Evolutionary conservation across 2,797 vertebrate species (phyloP).

Genomic region (Centropyge bicolor): DNA sequence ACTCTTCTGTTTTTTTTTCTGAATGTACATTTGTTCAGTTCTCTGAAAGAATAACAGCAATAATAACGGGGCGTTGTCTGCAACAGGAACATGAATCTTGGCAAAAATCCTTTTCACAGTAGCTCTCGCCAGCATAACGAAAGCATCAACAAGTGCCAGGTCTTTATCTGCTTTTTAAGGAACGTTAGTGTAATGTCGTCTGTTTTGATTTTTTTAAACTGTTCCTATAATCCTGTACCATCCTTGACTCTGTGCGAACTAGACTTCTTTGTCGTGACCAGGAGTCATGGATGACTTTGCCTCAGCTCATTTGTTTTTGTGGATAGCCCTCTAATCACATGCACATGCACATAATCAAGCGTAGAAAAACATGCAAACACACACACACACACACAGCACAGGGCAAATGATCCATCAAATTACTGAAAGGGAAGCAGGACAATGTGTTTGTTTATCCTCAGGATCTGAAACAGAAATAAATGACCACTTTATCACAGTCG

Average conservation of each 20-base stretch:
- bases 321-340: constrained; percentile 57
- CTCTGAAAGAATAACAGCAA: constrained; percentile 5
- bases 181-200: not conserved
- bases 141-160: constrained; percentile 33
- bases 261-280: constrained; percentile 68
- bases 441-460: constrained; percentile 63
- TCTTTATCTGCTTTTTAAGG: constrained; percentile 7
- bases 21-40: constrained; percentile 21
- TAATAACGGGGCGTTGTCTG: constrained; percentile 15
- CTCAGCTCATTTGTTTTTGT: constrained; percentile 58
- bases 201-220: not conserved
- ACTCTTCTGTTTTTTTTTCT: not conserved
- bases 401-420: constrained; percentile 77
- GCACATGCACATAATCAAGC: constrained; percentile 57
- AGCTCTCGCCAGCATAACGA: constrained; percentile 39
- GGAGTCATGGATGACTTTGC: constrained; percentile 74
- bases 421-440: constrained; percentile 47
- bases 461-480: constrained; percentile 67
- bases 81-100: constrained; percentile 39
- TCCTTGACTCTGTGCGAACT: constrained; percentile 20
- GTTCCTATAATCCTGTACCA: not conserved
- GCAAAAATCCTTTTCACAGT: constrained; percentile 41
- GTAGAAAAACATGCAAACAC: constrained; percentile 35
- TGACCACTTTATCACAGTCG: constrained; percentile 41
- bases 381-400: constrained; percentile 15